Percentiles rank a stretch among this genome's conserved stretches.
phyloP scores from a whole-genome alignment of 2,888 invertebrate genomes.

The Norana najaformis region DNA sequence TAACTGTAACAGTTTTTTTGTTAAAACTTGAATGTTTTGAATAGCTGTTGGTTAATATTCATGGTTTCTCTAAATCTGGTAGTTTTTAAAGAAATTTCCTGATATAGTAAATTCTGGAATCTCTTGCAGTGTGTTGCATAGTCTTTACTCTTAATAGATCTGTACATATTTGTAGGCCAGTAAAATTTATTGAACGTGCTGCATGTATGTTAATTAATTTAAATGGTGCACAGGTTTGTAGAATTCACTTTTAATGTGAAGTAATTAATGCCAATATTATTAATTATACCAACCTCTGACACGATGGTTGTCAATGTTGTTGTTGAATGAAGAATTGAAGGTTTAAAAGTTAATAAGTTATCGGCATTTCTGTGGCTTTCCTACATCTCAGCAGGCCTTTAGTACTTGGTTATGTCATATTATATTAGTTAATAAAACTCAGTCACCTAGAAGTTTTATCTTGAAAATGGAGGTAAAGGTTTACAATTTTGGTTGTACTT shows the following conservation, averaged over 20 bases:
- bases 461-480: no score
- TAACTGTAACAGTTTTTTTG: background rate
- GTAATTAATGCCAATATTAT: background rate
- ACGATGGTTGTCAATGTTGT: background rate
- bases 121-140: background rate
- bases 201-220: background rate
- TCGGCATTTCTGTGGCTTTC: background rate
- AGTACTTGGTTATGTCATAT: background rate
- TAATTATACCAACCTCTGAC: background rate
- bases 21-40: background rate
- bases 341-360: background rate
- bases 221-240: background rate
- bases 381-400: no score
- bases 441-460: no score
- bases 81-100: background rate
- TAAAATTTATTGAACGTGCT: background rate
- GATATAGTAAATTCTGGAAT: background rate
- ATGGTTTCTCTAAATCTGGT: background rate
- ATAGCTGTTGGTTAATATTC: background rate
- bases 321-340: background rate
- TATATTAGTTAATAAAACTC: no score
- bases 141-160: background rate
- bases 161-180: slow-evolving; percentile 13
- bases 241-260: no score
- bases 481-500: no score